phyloP scores from a whole-genome alignment of 2,113 vertebrate genomes.

The Sylvia atricapilla region DNA sequence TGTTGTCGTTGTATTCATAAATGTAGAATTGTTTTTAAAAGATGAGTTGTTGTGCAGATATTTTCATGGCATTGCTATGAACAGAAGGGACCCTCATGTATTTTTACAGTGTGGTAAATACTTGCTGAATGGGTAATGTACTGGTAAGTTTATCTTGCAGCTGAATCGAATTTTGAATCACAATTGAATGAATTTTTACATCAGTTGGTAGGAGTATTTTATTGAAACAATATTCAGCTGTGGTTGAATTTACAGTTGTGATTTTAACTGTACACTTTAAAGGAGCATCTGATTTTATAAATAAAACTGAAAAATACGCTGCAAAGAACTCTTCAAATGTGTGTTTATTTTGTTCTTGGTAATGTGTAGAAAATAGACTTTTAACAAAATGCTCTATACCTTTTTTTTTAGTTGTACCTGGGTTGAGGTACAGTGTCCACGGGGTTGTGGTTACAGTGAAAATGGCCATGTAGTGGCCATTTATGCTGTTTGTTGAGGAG shows the following conservation, averaged over 20 bases:
- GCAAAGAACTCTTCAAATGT: background rate
- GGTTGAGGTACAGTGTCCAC: background rate
- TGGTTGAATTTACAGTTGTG: slow-evolving; percentile 26
- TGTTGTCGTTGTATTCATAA: background rate
- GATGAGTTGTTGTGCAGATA: background rate
- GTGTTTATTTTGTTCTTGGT: background rate
- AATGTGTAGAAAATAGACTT: background rate
- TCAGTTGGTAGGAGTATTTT: background rate
- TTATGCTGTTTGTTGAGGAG: background rate
- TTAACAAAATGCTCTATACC: background rate
- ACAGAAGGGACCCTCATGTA: slow-evolving; percentile 12
- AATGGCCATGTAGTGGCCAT: background rate
- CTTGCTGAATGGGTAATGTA: background rate
- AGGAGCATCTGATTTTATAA: slow-evolving; percentile 59
- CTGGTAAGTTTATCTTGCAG: background rate
- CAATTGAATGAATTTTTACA: slow-evolving; percentile 8
- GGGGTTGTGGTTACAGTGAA: background rate
- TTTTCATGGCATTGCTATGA: slow-evolving; percentile 25
- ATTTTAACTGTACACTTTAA: slow-evolving; percentile 56
- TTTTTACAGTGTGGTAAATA: slow-evolving; percentile 17
- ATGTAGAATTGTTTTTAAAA: background rate
- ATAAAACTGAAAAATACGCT: slow-evolving; percentile 37
- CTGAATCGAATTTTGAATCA: background rate
- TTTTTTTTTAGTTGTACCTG: background rate
- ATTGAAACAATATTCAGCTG: slow-evolving; percentile 11